Evolutionary conservation across 2,888 invertebrate species (phyloP).

Genomic region (Agrochola macilenta): DNA sequence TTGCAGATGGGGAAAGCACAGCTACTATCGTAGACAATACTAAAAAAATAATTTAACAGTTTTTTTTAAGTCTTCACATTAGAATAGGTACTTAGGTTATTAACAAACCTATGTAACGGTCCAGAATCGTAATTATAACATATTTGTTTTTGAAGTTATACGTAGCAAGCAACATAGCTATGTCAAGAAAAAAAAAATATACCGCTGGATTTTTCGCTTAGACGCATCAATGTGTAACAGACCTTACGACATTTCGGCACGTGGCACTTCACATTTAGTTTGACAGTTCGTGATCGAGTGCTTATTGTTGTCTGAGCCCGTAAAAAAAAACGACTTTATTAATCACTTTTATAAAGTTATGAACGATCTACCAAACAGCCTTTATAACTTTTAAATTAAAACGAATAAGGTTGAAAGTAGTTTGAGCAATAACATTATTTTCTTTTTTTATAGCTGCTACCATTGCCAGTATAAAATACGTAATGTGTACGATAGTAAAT

Average conservation of each 20-base stretch:
- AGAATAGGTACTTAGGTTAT: neutral
- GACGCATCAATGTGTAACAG: conserved; percentile 27
- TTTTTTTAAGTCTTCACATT: neutral
- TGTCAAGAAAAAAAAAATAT: neutral
- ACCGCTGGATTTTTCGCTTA: neutral
- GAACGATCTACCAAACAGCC: neutral
- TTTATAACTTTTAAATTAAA: neutral
- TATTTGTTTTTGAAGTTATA: neutral
- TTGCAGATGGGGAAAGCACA: neutral
- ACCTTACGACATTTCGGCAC: conserved; percentile 62
- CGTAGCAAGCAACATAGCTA: neutral
- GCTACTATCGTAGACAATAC: neutral
- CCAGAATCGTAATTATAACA: neutral
- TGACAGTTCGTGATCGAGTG: conserved; percentile 84
- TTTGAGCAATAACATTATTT: neutral
- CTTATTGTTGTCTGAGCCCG: conserved; percentile 76
- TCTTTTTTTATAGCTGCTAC: neutral
- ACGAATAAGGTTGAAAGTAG: conserved; percentile 2
- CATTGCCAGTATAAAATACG: neutral
- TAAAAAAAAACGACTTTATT: conserved; percentile 52
- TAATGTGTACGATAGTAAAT: conserved; percentile 3
- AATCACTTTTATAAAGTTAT: conserved; percentile 44
- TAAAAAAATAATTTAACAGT: neutral
- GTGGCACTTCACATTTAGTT: conserved; percentile 68
- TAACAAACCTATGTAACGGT: neutral